Evolutionary conservation across 2,797 vertebrate genomes (phyloP).

Genomic region (Pipistrellus pygmaeus): DNA sequence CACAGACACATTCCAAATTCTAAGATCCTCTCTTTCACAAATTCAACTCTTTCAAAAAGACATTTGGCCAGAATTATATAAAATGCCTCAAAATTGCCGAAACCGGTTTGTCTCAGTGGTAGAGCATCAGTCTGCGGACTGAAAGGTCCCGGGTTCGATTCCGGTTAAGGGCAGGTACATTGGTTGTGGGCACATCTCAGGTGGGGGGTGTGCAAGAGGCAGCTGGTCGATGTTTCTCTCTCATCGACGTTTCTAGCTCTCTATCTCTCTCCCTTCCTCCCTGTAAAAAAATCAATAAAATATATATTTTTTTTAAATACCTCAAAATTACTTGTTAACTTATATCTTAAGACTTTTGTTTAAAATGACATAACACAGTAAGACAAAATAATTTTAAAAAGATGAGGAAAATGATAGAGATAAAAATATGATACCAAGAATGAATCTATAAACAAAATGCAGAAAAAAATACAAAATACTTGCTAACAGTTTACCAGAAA

Average conservation of each 20-base stretch:
- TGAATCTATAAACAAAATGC: slow-evolving; percentile 6
- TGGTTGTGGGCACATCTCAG: too few species aligned
- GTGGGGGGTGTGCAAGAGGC: too few species aligned
- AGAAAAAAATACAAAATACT: background rate
- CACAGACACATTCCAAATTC: background rate
- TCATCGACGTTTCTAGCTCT: too few species aligned
- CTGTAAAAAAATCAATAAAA: background rate
- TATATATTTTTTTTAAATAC: slow-evolving; percentile 3
- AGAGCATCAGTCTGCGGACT: too few species aligned
- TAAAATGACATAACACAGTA: slow-evolving; percentile 12
- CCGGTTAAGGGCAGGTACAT: too few species aligned
- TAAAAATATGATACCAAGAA: background rate
- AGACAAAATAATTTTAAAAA: background rate
- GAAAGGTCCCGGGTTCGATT: too few species aligned
- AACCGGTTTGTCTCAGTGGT: too few species aligned
- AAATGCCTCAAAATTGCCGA: slow-evolving; percentile 11
- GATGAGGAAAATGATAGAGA: background rate
- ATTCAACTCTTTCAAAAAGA: slow-evolving; percentile 43
- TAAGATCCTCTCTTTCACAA: slow-evolving; percentile 30
- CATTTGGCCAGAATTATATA: slow-evolving; percentile 40
- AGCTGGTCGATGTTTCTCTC: too few species aligned
- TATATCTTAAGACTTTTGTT: slow-evolving; percentile 9
- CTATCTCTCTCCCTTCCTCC: too few species aligned
- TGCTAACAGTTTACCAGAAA: slow-evolving; percentile 35
- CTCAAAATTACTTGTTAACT: slow-evolving; percentile 39